A percentile compares a stretch with the other conserved stretches of the same genome.
Evolutionary conservation across 2,888 invertebrate genomes (phyloP).

Genomic region (Leucozona laternaria): DNA sequence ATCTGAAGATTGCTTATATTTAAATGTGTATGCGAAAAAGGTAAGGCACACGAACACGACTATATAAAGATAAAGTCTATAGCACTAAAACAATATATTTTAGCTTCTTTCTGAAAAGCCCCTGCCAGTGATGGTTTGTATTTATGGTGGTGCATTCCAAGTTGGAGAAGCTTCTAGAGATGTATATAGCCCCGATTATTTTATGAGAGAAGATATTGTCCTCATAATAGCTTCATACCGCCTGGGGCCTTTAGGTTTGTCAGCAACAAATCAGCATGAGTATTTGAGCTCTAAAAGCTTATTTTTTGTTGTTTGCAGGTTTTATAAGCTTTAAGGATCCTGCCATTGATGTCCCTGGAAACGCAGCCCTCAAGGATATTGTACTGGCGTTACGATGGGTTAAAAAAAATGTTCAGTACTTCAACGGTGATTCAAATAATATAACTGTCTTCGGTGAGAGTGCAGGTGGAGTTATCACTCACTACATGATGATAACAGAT

Average conservation of each 20-base stretch:
- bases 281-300: background rate
- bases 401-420: conserved; percentile 84
- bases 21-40: conserved; percentile 84
- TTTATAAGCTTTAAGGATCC: conserved; percentile 84
- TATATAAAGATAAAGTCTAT: too few species aligned
- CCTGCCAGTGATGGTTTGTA: conserved; percentile 84
- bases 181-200: conserved; percentile 83
- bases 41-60: conserved; percentile 76
- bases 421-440: conserved; percentile 85
- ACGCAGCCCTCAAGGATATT: conserved; percentile 85
- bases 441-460: conserved; percentile 85
- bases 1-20: conserved; percentile 85
- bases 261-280: background rate
- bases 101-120: conserved; percentile 79
- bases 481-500: conserved; percentile 84
- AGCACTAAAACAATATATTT: conserved; percentile 2
- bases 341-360: conserved; percentile 84
- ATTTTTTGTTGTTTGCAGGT: conserved; percentile 79
- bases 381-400: conserved; percentile 85
- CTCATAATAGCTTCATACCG: conserved; percentile 84
- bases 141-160: conserved; percentile 84
- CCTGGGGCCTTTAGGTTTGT: conserved; percentile 83
- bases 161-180: conserved; percentile 83
- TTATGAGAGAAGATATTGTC: conserved; percentile 84
- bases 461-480: conserved; percentile 84